Evolutionary conservation across 2,113 vertebrate species (phyloP).

Genomic region (Dermatemys mawii): DNA sequence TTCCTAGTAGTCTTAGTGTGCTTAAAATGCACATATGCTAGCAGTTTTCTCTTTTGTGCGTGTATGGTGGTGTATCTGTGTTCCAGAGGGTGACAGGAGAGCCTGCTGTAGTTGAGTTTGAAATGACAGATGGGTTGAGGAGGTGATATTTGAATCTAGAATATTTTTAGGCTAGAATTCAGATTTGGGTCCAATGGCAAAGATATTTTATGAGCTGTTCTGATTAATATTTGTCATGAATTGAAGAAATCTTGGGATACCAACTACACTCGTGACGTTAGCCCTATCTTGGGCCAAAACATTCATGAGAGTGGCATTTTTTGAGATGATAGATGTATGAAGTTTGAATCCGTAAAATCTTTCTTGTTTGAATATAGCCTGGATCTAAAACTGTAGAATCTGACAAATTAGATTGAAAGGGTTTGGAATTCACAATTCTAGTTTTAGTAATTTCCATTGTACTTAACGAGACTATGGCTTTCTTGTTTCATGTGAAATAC

Average conservation of each 20-base stretch:
- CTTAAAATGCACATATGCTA: neutral
- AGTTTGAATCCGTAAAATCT: neutral
- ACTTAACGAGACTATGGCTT: neutral
- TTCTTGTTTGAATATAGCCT: neutral
- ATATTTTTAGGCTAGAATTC: neutral
- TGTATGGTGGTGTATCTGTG: neutral
- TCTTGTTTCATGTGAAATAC: constrained; percentile 13
- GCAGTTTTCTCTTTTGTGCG: neutral
- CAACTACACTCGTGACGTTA: neutral
- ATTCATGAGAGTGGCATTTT: neutral
- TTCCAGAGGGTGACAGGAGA: neutral
- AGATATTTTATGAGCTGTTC: neutral
- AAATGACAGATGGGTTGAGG: neutral
- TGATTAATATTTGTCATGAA: neutral
- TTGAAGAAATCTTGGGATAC: neutral
- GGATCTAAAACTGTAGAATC: neutral
- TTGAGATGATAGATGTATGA: neutral
- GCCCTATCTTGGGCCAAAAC: neutral
- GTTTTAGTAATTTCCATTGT: neutral
- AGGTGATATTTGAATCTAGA: neutral
- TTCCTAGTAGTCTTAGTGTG: neutral
- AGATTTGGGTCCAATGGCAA: neutral
- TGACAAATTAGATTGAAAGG: neutral
- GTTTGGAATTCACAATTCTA: neutral
- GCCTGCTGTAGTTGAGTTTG: neutral